Evolutionary conservation across 2,888 invertebrate species (phyloP), one percentile per base, ranked within the genome.

Genomic region (Tolmerus cingulatus): DNA sequence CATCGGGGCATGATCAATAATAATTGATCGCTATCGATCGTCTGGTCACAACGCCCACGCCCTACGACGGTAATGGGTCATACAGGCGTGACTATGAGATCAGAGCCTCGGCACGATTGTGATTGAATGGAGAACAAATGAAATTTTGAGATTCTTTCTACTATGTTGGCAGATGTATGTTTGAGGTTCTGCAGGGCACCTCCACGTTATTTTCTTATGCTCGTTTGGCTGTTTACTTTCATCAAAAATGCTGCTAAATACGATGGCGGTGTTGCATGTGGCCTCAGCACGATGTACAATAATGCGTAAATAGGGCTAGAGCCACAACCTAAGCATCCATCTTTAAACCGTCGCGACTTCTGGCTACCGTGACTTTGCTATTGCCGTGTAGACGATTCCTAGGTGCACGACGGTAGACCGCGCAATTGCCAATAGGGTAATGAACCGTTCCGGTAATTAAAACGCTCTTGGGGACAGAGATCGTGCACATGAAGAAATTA

Each of bases 381-480:
- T 34, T 8, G 74, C 34, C 74, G 16, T 43, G 74, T 74, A 74
- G 85, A 74, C 85, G 27, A 85, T 46, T 27, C 19, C 14, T 43
- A 74, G 85, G 85, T 74, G 85, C 85, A 85, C 23, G 74, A 85
- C 46, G 74, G 74, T 74, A 43, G 46, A 85, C 19, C 46, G 57
- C 43, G 77, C 43, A 46, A 66, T 66, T 66, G 57, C 78, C 78
- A 40, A 66, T 79, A 79, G 86, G 86, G 78, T 86, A 86, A 79
- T 86, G 86, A 86, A 86, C 86, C 37, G 86, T 78, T 86, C 78
- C 55, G 78, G 78, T 86, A 86, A 86, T 86, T 86, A 86, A 86
- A 86, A 55, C 55, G 46, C 74, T 43, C 46, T 46, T 74, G 85
- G 74, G 85, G 85, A 74, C 74, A 74, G 74, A 74, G 74, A 85